These are phyloP conservation scores for Trissoscelio sp. DNA, from an alignment of 2,888 invertebrate species.

Conservation along the genomic window DNA sequence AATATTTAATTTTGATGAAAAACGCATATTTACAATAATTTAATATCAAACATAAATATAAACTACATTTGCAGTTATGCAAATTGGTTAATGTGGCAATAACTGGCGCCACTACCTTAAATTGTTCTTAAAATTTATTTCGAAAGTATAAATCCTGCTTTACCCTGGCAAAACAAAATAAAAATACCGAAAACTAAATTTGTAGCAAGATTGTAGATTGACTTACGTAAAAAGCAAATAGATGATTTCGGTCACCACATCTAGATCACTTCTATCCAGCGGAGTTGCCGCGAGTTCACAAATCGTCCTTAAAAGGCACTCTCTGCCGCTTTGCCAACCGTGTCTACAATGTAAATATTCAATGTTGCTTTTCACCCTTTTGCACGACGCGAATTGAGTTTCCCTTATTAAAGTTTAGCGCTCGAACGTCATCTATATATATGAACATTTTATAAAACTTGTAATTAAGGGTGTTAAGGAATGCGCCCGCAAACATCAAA, in stretches of 20 bases:
- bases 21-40: too few species aligned
- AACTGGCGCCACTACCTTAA: too few species aligned
- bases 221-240: slow-evolving; percentile 89
- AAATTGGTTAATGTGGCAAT: too few species aligned
- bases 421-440: slow-evolving; percentile 26
- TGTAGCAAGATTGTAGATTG: slow-evolving; percentile 47
- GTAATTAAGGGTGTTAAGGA: slow-evolving; percentile 41
- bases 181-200: too few species aligned
- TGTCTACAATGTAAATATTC: slow-evolving; percentile 83
- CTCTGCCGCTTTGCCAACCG: slow-evolving; percentile 85
- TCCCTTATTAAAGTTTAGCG: slow-evolving; percentile 50
- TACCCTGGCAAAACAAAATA: too few species aligned
- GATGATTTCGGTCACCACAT: slow-evolving; percentile 88
- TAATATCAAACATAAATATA: too few species aligned
- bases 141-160: too few species aligned
- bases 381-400: slow-evolving; percentile 38
- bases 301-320: slow-evolving; percentile 87
- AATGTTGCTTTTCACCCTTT: slow-evolving; percentile 67
- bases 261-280: slow-evolving; percentile 85
- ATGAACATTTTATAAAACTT: slow-evolving; percentile 40
- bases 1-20: too few species aligned
- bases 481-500: slow-evolving; percentile 26
- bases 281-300: slow-evolving; percentile 87
- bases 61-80: too few species aligned
- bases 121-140: too few species aligned